Base-by-base conservation (phyloP, 2,113 vertebrate genomes). In the Eira barbara region DNA sequence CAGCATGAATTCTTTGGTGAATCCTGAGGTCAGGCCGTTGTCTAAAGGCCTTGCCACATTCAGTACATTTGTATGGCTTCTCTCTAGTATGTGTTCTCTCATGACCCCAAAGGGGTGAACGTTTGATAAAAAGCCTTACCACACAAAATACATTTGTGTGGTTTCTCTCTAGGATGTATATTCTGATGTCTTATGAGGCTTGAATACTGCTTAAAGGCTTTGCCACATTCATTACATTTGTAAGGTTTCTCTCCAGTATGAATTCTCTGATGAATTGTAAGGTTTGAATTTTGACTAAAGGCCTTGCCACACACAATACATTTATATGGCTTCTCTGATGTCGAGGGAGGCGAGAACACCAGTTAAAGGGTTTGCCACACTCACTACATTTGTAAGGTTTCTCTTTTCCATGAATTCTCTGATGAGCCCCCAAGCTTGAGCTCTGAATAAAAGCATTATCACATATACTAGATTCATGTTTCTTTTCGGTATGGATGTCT, bases 401-500 rank as follows among this genome's bases (percentile, higher is more conserved):
- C 85, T 97, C 94, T 80, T 23, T 67, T 47, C 31, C 65, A 34
- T 31, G 45, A 57, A 61, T 88, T 74, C 39, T 74, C 63, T 96
- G 55, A 55, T 82, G 11, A 52, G 18, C 29, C 39, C 57, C 59
- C 15, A 89, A 59, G 21, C 47, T 85, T 57, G 69, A 78, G 47
- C 67, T 95, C 55, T 94, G 52, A 81, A 21, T 61, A 36, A 74
- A 89, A 49, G 31, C 34, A 49, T 74, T 99, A 31, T 99, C 98
- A 88, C 99, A 99, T 97, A 99, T 98, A 96, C 98, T 98, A 94
- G 99, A 99, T 29, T 98, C 98, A 81, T 99, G 99, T 97, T 99
- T 99, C 95, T 99, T 99, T 0, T 99, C 98, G 2, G 98, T 99
- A 25, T 99, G 99, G 34, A 98, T 99, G 99, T 95, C 99, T 99